Conservation (phyloP, 2,888 invertebrate genomes). For the Latheticus oryzae region DNA sequence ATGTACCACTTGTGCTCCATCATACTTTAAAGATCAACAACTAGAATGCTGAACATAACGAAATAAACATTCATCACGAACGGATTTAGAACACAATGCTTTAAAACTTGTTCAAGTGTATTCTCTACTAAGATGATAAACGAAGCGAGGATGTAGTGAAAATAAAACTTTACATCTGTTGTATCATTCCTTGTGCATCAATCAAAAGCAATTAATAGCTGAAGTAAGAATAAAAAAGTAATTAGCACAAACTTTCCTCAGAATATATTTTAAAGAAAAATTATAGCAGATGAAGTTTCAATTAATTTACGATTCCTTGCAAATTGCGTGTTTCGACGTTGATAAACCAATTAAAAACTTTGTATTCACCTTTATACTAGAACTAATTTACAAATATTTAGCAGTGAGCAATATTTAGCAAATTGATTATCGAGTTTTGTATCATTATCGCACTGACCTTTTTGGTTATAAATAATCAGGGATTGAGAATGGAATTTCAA, state of each 20-base stretch:
- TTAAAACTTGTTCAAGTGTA: conserved; percentile 14
- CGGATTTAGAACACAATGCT: conserved; percentile 26
- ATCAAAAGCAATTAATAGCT: too few species aligned
- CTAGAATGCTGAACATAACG: conserved; percentile 9
- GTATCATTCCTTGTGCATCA: too few species aligned
- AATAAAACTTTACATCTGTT: conserved; percentile 18
- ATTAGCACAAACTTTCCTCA: too few species aligned
- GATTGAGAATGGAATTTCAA: conserved; percentile 17
- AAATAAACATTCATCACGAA: conserved; percentile 22
- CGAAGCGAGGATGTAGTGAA: conserved; percentile 8
- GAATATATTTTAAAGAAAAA: too few species aligned
- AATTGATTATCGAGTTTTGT: conserved; percentile 3
- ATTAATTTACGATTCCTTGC: too few species aligned
- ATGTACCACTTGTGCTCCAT: conserved; percentile 16
- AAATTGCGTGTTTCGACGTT: too few species aligned
- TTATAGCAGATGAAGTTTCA: too few species aligned
- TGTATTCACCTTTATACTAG: too few species aligned
- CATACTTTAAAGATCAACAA: conserved; percentile 27
- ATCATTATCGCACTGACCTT: conserved; percentile 15
- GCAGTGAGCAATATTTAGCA: too few species aligned
- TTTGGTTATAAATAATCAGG: conserved; percentile 7
- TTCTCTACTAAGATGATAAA: too few species aligned
- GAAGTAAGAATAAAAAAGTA: too few species aligned
- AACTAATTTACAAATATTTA: too few species aligned
- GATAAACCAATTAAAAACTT: conserved; percentile 10